phyloP scores from a whole-genome alignment of 2,888 invertebrate species.

The Brenthis daphne region DNA sequence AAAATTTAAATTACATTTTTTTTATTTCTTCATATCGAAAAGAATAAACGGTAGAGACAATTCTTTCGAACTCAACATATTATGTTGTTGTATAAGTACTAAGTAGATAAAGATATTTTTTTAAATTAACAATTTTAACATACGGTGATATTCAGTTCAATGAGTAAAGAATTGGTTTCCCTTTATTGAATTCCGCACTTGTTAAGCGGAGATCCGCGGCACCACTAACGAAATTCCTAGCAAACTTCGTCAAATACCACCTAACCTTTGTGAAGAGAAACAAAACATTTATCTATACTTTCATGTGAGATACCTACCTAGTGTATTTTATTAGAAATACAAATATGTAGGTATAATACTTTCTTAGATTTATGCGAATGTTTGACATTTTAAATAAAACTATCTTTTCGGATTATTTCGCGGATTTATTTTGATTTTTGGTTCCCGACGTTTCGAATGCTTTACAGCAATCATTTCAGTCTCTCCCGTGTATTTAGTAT shows the following conservation, averaged over 20 bases:
- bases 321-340: neutral
- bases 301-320: slow-evolving; percentile 11
- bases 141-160: slow-evolving; percentile 70
- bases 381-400: no score
- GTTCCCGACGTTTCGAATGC: no score
- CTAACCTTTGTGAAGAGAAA: slow-evolving; percentile 39
- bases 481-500: no score
- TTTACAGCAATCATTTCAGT: no score
- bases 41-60: no score
- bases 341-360: neutral
- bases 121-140: slow-evolving; percentile 9
- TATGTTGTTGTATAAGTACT: no score
- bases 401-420: no score
- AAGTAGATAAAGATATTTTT: neutral
- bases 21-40: no score
- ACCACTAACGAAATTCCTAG: slow-evolving; percentile 38
- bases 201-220: slow-evolving; percentile 45
- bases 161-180: slow-evolving; percentile 60
- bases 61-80: no score
- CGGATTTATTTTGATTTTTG: no score
- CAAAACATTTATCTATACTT: slow-evolving; percentile 53
- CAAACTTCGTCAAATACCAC: slow-evolving; percentile 32
- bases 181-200: slow-evolving; percentile 76
- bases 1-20: no score
- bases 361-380: no score